A percentile compares a stretch with the other conserved stretches of the same genome.
phyloP scores from a whole-genome alignment of 2,888 invertebrate genomes.

The Chesias legatella region DNA sequence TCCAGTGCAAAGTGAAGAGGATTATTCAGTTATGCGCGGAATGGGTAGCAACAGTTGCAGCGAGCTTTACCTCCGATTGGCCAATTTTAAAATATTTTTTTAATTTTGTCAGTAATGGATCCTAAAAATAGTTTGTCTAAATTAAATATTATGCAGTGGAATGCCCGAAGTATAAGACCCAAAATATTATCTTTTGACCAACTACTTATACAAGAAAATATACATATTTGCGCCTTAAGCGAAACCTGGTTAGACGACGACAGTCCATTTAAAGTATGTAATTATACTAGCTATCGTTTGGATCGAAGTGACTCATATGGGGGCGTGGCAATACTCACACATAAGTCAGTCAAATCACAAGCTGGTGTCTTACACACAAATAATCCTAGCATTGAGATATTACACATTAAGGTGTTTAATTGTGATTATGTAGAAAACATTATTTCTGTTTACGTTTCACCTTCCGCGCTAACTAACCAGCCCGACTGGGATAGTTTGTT shows the following conservation, averaged over 20 bases:
- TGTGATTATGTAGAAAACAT: slow-evolving; percentile 4
- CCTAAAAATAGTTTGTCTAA: neutral
- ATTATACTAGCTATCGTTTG: no score
- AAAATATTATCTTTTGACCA: neutral
- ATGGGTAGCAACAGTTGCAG: neutral
- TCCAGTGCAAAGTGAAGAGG: neutral
- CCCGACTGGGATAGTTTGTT: slow-evolving; percentile 5
- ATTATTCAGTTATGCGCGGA: neutral
- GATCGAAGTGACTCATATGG: no score
- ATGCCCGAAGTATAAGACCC: neutral
- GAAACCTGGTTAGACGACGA: no score
- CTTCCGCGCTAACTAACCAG: neutral
- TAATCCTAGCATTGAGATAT: neutral
- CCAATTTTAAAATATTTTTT: neutral
- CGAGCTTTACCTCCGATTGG: neutral
- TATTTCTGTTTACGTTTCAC: slow-evolving; percentile 4
- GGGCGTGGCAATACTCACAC: no score
- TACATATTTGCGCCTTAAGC: no score
- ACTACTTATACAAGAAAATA: neutral
- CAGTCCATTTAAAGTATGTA: no score
- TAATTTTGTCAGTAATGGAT: neutral
- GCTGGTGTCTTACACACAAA: neutral
- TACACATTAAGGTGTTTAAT: slow-evolving; percentile 3
- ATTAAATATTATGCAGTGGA: neutral
- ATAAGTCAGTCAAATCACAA: no score